Evolutionary conservation across 1,140 invertebrate species (phyloP).

Genomic region (Parasteatoda tepidariorum): DNA sequence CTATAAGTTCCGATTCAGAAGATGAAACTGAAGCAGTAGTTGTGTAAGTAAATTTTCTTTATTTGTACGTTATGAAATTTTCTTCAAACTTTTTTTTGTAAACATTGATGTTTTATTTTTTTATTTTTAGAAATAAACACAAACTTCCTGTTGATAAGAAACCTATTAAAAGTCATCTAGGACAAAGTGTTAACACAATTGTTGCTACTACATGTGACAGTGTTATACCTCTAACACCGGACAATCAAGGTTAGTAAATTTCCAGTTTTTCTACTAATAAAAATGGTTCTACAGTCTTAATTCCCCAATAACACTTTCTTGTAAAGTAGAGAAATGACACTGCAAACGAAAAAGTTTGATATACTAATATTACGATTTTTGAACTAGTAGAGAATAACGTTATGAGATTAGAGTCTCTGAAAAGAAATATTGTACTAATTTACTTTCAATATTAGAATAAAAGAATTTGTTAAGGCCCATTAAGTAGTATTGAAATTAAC

Average conservation of each 20-base stretch:
- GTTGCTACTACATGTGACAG: constrained; percentile 67
- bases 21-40: constrained; percentile 71
- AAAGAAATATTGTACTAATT: no score
- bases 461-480: no score
- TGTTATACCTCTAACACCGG: constrained; percentile 68
- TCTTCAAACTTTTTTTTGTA: not conserved
- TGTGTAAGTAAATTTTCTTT: constrained; percentile 37
- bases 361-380: no score
- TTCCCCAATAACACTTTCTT: no score
- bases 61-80: not conserved
- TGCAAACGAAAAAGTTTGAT: no score
- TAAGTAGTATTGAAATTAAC: no score
- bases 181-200: not conserved
- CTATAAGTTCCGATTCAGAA: constrained; percentile 96
- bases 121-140: not conserved
- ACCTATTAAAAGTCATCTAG: not conserved
- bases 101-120: not conserved
- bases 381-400: no score
- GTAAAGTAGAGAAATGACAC: no score
- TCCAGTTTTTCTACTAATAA: constrained; percentile 14
- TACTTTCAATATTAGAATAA: no score
- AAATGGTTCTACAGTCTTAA: constrained; percentile 6
- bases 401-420: no score
- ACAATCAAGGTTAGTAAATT: constrained; percentile 65
- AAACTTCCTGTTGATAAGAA: constrained; percentile 20